Conservation (phyloP, 2,113 vertebrate species). For the Artemisiospiza belli region DNA sequence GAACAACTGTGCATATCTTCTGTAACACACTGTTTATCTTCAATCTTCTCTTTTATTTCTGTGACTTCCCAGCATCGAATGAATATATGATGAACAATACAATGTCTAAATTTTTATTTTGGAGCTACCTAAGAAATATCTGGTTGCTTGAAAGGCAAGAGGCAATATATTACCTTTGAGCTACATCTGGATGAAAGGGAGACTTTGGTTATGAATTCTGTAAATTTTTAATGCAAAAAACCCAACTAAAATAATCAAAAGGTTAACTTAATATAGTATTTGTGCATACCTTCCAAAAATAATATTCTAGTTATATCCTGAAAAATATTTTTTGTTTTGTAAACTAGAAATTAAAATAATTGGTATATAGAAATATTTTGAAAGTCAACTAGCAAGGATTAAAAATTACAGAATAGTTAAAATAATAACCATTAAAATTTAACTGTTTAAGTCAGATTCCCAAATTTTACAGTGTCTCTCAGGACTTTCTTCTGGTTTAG, state of each 20-base stretch:
- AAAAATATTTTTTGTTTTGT: background rate
- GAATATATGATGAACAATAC: background rate
- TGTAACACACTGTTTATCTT: background rate
- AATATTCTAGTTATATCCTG: background rate
- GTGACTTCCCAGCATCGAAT: background rate
- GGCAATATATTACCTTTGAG: background rate
- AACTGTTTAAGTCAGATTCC: background rate
- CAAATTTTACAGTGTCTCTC: background rate
- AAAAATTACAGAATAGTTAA: background rate
- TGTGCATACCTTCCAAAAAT: background rate
- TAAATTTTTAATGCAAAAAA: background rate
- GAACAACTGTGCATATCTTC: background rate
- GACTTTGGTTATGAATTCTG: accelerated
- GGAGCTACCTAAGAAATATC: background rate
- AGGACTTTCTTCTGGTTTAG: background rate
- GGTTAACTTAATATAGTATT: background rate
- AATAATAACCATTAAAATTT: background rate
- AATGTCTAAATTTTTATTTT: background rate
- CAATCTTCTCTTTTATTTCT: background rate
- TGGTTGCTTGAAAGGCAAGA: background rate
- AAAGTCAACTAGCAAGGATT: background rate
- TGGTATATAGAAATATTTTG: background rate
- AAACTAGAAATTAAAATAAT: background rate
- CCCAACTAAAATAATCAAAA: background rate
- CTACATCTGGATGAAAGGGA: background rate